phyloP scores from a whole-genome alignment of 1,140 invertebrate genomes.

The Hypothenemus hampei region DNA sequence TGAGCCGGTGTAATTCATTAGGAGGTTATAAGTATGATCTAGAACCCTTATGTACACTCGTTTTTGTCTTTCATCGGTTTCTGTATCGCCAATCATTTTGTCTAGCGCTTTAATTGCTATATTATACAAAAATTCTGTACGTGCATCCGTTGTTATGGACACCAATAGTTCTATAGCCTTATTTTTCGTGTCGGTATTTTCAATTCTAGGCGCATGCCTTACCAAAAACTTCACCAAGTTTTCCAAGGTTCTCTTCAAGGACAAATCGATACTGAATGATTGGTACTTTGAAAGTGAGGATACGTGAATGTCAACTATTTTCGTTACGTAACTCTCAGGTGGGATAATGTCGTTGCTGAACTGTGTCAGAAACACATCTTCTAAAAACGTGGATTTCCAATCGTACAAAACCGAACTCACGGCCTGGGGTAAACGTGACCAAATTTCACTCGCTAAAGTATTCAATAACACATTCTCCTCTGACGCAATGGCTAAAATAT shows the following conservation, averaged over 20 bases:
- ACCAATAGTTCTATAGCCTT: slow-evolving; percentile 56
- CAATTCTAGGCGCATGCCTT: slow-evolving; percentile 58
- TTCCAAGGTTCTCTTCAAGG: slow-evolving; percentile 62
- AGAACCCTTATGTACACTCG: slow-evolving; percentile 58
- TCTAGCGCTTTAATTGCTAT: slow-evolving; percentile 58
- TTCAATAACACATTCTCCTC: slow-evolving; percentile 46
- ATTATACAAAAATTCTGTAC: slow-evolving; percentile 70
- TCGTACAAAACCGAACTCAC: slow-evolving; percentile 58
- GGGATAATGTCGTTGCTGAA: slow-evolving; percentile 71
- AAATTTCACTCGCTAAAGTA: slow-evolving; percentile 53
- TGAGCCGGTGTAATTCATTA: slow-evolving; percentile 52
- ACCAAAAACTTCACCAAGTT: slow-evolving; percentile 63
- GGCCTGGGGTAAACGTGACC: slow-evolving; percentile 53
- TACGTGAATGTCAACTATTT: slow-evolving; percentile 55
- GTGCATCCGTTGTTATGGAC: slow-evolving; percentile 67
- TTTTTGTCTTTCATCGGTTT: slow-evolving; percentile 58
- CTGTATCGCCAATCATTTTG: slow-evolving; percentile 61
- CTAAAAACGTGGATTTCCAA: slow-evolving; percentile 54
- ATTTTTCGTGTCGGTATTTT: slow-evolving; percentile 45
- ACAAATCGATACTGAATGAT: slow-evolving; percentile 60
- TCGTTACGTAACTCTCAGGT: slow-evolving; percentile 71
- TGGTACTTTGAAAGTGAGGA: slow-evolving; percentile 54
- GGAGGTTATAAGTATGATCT: slow-evolving; percentile 63
- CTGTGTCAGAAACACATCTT: slow-evolving; percentile 40
- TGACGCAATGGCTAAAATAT: slow-evolving; percentile 59